A percentile compares a stretch with the other conserved stretches of the same genome.
Evolutionary conservation across 1,140 invertebrate species (phyloP).

Genomic region (Babylonia areolata): DNA sequence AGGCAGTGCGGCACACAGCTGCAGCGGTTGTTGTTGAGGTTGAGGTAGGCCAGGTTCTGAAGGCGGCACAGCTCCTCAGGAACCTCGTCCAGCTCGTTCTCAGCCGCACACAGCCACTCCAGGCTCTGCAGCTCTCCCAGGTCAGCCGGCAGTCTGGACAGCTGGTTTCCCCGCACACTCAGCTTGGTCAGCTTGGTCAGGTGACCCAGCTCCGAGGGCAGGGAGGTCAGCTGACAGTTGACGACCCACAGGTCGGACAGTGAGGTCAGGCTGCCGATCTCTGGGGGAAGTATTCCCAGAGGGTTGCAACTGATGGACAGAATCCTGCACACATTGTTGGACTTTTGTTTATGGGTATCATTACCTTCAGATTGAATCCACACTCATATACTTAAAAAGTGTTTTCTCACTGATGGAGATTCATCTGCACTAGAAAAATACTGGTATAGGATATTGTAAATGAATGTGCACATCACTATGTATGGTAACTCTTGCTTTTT

Average conservation of each 20-base stretch:
- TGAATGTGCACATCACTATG: too few species aligned
- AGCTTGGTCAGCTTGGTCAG: conserved; percentile 65
- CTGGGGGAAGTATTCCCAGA: conserved; percentile 59
- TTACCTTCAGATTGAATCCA: too few species aligned
- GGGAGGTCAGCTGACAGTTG: conserved; percentile 59
- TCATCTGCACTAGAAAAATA: too few species aligned
- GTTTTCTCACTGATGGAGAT: too few species aligned
- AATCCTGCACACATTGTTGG: conserved; percentile 18
- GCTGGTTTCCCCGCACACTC: conserved; percentile 62
- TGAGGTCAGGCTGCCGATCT: conserved; percentile 60
- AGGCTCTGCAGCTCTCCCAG: conserved; percentile 60
- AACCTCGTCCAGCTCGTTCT: conserved; percentile 66
- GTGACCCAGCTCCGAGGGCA: conserved; percentile 65
- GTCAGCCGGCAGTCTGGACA: conserved; percentile 58
- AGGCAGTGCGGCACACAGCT: conserved; percentile 63
- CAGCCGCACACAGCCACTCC: conserved; percentile 67
- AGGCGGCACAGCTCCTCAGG: conserved; percentile 61
- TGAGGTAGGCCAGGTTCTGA: conserved; percentile 62
- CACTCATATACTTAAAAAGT: too few species aligned
- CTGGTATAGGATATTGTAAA: too few species aligned
- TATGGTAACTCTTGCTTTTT: too few species aligned
- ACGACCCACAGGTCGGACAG: conserved; percentile 69
- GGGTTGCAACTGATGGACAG: conserved; percentile 67
- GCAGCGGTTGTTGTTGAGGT: conserved; percentile 68
- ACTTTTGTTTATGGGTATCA: too few species aligned